Evolutionary conservation across 1,140 invertebrate genomes (phyloP).

Genomic region (Aphelinus atriplicis): DNA sequence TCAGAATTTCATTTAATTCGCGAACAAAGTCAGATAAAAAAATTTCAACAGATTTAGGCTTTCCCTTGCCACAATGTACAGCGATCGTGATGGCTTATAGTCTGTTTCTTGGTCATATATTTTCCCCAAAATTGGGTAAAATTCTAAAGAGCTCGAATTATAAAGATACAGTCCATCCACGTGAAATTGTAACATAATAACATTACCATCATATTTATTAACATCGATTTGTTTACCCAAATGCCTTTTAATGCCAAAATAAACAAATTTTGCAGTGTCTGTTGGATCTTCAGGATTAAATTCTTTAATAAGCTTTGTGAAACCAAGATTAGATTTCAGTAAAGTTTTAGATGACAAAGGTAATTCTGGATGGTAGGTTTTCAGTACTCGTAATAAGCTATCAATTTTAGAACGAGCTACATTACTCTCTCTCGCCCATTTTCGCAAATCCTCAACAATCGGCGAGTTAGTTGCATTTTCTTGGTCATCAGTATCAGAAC

Average conservation of each 20-base stretch:
- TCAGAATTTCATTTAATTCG: not conserved
- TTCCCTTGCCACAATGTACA: not conserved
- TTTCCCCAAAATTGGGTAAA: conserved; percentile 2
- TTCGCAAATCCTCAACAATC: too few species aligned
- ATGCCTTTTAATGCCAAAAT: not conserved
- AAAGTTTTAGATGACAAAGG: too few species aligned
- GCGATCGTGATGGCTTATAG: not conserved
- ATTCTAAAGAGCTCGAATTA: conserved; percentile 3
- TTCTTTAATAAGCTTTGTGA: too few species aligned
- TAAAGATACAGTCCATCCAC: not conserved
- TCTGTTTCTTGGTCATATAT: not conserved
- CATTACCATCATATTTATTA: not conserved
- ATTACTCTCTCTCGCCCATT: too few species aligned
- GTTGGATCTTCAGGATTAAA: too few species aligned
- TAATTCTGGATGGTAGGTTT: too few species aligned
- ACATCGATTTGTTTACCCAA: not conserved
- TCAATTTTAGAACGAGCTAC: too few species aligned
- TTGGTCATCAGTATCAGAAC: too few species aligned
- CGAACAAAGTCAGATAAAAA: not conserved
- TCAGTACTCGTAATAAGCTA: too few species aligned
- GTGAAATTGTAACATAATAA: not conserved
- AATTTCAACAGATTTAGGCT: not conserved
- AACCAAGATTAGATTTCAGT: too few species aligned
- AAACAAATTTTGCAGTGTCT: conserved; percentile 5
- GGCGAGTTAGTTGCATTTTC: too few species aligned